Evolutionary conservation across 2,113 vertebrate genomes (phyloP), one percentile per base, ranked within the genome.

Genomic region (Ceyx melanurus): DNA sequence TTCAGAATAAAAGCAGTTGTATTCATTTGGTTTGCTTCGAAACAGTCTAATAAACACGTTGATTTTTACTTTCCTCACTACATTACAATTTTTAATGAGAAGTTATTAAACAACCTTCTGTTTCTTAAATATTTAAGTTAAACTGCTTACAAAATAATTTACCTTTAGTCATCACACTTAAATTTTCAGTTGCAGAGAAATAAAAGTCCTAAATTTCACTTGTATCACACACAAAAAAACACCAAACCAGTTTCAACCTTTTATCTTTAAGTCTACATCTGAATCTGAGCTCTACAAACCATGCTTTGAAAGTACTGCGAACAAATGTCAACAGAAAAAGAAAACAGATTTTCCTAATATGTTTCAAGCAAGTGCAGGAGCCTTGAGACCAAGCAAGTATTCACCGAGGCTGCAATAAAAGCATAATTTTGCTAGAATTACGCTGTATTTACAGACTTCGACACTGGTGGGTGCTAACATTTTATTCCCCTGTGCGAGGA

Each of bases 401-500:
- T 66, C 75, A 13, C 65, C 9, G 10, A 78, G 78, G 82, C 74
- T 87, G 90, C 88, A 57, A 10, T 19, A 65, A 35, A 73, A 85
- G 83, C 83, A 61, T 75, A 80, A 94, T 95, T 95, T 93, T 86
- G 58, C 81, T 86, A 77, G 94, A 80, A 81, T 93, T 95, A 81
- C 28, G 16, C 80, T 94, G 79, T 95, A 93, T 94, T 94, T 95
- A 92, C 82, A 81, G 85, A 65, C 94, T 91, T 91, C 42, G 13
- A 93, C 93, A 90, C 73, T 96, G 70, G 84, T 95, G 83, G 95
- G 92, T 94, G 94, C 93, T 90, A 92, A 91, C 74, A 60, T 91
- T 75, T 80, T 89, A 88, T 90, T 93, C 91, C 94, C 91, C 92
- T 68, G 76, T 46, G 28, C 25, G 25, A 86, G 86, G 81, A 84